phyloP scores from a whole-genome alignment of 1,140 invertebrate species.

The Drosophila subobscura region DNA sequence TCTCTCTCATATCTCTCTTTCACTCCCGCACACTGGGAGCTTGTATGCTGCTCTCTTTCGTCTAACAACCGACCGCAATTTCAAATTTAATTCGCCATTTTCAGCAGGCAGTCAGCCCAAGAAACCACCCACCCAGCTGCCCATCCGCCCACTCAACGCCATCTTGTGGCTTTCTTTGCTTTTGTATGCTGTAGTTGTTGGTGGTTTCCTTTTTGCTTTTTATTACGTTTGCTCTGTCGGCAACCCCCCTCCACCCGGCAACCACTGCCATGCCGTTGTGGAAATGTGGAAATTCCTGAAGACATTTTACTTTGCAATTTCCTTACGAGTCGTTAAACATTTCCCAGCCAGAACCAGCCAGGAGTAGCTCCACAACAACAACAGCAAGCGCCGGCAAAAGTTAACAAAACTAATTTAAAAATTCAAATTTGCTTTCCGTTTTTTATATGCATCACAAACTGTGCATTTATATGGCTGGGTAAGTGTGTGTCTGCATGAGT shows the following conservation, averaged over 20 bases:
- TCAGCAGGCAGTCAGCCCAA: conserved; percentile 47
- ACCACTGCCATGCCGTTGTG: conserved; percentile 52
- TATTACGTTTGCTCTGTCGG: conserved; percentile 67
- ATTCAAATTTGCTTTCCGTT: conserved; percentile 82
- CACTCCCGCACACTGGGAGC: neutral
- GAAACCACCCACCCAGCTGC: conserved; percentile 20
- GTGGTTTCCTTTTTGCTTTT: conserved; percentile 64
- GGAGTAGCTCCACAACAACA: conserved; percentile 43
- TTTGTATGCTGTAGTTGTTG: conserved; percentile 43
- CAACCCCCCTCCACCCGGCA: neutral
- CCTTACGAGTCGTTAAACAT: conserved; percentile 82
- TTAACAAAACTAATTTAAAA: conserved; percentile 83
- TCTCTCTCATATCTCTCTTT: conserved; percentile 12
- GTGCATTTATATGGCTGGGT: conserved; percentile 73
- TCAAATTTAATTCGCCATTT: conserved; percentile 82
- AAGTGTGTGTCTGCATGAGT: conserved; percentile 21
- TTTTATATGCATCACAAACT: conserved; percentile 80
- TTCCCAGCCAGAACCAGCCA: conserved; percentile 58
- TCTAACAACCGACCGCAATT: conserved; percentile 62
- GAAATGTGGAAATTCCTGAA: conserved; percentile 81
- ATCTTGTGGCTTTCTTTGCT: conserved; percentile 67
- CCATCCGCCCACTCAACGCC: conserved; percentile 47
- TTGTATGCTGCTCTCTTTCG: neutral
- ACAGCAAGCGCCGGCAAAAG: conserved; percentile 47
- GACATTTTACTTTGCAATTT: conserved; percentile 82